phyloP scores from a whole-genome alignment of 2,113 vertebrate species.

The Hemiprocne comata region DNA sequence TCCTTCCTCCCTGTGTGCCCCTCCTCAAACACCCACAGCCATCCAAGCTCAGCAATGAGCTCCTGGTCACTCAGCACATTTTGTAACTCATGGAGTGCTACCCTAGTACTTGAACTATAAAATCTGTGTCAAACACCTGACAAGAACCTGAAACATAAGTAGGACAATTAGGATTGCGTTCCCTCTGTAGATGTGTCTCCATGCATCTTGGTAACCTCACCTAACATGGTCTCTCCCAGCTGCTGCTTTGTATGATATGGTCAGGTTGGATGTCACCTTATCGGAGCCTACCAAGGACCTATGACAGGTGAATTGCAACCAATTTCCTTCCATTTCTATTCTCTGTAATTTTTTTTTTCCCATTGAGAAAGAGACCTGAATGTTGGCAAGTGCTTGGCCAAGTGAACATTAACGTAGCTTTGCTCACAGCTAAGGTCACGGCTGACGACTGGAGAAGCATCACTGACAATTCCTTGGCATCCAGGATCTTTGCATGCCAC shows the following conservation, averaged over 20 bases:
- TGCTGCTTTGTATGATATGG: not conserved
- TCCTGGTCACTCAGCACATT: accelerated
- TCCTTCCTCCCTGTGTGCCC: not conserved
- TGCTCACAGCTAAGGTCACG: not conserved
- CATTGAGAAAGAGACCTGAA: not conserved
- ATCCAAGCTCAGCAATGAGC: not conserved
- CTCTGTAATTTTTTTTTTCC: not conserved
- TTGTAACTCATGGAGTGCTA: not conserved
- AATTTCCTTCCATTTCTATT: not conserved
- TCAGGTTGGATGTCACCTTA: not conserved
- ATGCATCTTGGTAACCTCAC: not conserved
- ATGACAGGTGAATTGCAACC: not conserved
- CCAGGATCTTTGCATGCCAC: not conserved
- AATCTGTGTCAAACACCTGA: accelerated
- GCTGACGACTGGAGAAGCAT: not conserved
- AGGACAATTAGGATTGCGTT: accelerated
- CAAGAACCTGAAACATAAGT: not conserved
- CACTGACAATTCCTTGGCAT: accelerated
- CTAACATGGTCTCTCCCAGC: not conserved
- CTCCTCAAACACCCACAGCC: not conserved
- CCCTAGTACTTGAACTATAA: not conserved
- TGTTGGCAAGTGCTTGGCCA: not conserved
- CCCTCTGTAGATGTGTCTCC: not conserved
- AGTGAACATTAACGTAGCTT: not conserved
- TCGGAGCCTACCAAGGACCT: not conserved